phyloP scores from a whole-genome alignment of 1,140 invertebrate species.

The Aphaenogaster rudis region DNA sequence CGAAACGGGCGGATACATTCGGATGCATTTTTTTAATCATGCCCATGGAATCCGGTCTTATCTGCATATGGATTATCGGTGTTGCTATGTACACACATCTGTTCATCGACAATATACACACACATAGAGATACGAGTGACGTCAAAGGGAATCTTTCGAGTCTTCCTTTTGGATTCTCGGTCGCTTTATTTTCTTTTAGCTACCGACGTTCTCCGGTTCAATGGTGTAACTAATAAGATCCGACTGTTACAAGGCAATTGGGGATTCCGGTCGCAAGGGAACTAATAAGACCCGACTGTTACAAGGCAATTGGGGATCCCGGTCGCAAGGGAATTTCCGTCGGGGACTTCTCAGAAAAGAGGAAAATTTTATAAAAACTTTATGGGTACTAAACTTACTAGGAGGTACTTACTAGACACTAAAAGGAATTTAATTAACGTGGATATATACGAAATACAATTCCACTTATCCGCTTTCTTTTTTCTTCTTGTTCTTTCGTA shows the following conservation, averaged over 20 bases:
- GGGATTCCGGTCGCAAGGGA: not conserved
- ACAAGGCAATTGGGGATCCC: not conserved
- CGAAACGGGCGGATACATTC: not conserved
- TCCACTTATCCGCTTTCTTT: not conserved
- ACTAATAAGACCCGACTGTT: not conserved
- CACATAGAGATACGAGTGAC: not conserved
- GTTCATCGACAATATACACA: constrained; percentile 2
- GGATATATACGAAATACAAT: not conserved
- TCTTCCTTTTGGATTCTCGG: not conserved
- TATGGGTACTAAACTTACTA: not conserved
- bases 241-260: not conserved
- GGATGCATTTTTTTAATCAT: constrained; percentile 27
- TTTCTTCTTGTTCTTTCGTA: not conserved
- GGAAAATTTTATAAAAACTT: not conserved
- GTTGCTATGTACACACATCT: not conserved
- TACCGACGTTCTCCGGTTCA: not conserved
- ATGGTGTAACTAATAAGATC: not conserved
- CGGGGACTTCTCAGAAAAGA: not conserved
- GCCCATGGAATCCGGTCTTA: constrained; percentile 38
- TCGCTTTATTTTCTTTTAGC: not conserved
- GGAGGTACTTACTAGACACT: not conserved
- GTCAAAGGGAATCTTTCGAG: constrained; percentile 14
- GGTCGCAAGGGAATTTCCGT: not conserved
- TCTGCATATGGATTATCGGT: not conserved
- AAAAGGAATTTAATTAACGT: not conserved